Percentiles rank a stretch among this genome's conserved stretches.
Evolutionary conservation across 2,888 invertebrate species (phyloP).

Genomic region (Epicampocera succincta): DNA sequence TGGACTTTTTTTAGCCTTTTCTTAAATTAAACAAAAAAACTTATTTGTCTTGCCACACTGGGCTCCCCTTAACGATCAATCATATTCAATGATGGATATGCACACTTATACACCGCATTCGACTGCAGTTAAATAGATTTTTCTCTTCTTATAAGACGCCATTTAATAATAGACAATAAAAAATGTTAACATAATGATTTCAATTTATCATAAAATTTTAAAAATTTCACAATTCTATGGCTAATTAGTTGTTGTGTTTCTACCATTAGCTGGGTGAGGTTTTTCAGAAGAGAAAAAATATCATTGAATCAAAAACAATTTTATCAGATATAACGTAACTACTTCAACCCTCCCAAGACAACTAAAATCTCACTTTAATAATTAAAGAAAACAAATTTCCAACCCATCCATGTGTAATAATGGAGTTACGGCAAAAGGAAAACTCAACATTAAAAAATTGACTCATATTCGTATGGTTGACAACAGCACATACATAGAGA

Average conservation of each 20-base stretch:
- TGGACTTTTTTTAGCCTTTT: too few relatives aligned
- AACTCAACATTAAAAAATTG: slow-evolving; percentile 28
- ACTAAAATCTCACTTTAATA: slow-evolving; percentile 16
- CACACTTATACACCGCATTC: too few relatives aligned
- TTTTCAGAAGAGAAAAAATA: slow-evolving; percentile 1
- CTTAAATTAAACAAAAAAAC: too few relatives aligned
- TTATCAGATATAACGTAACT: slow-evolving; percentile 5
- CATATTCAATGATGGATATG: too few relatives aligned
- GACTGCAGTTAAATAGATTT: too few relatives aligned
- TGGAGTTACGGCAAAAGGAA: slow-evolving; percentile 31
- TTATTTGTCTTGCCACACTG: too few relatives aligned
- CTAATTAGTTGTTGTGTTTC: slow-evolving; percentile 51
- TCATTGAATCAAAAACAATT: slow-evolving; percentile 17
- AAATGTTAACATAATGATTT: not conserved
- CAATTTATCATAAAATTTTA: slow-evolving; percentile 49
- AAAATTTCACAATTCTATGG: slow-evolving; percentile 49
- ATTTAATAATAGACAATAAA: not conserved
- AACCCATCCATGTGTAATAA: slow-evolving; percentile 25
- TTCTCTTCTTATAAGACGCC: too few relatives aligned
- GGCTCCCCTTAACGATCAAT: too few relatives aligned
- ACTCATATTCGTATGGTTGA: slow-evolving; percentile 54
- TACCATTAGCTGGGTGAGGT: slow-evolving; percentile 46
- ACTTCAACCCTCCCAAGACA: not conserved
- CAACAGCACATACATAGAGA: slow-evolving; percentile 52
- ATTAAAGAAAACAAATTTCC: slow-evolving; percentile 11